Base-by-base conservation (phyloP, 2,113 vertebrate species). In the Tauraco erythrolophus region DNA sequence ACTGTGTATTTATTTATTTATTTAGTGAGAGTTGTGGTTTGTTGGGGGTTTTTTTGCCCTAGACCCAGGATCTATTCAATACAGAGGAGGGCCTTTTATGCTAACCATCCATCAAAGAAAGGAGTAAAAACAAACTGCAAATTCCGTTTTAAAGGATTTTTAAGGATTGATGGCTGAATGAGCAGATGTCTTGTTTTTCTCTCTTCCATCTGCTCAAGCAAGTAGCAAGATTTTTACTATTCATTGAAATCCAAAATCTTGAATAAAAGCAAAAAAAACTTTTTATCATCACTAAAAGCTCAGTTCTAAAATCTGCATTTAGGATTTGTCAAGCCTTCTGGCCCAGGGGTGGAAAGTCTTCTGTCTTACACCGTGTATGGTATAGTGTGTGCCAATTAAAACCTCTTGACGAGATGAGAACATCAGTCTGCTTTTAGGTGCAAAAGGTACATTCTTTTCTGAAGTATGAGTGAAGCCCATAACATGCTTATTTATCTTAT, bases 81-180 rank as follows among this genome's bases (percentile, higher is more conserved):
- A 76, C 27, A 93, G 56, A 83, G 22, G 14, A 28, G 33, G 54
- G 15, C 12, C 37, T 16, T 92, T 89, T 62, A 76, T 80, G n/a
- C 24, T 78, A 95, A 39, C 7, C 18, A 87, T 7, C 7, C 22
- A 17, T 84, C 2, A 4, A 11, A 83, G 11, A 83, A 88, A 86
- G 45, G 31, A 92, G 48, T 84, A 65, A 78, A 31, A 84, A 13
- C 25, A 80, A 79, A 46, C 18, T 4, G 5, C 31, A 74, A 64
- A 86, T 92, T 70, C 33, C 75, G 21, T 58, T 91, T 79, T 28
- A 65, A 95, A 31, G 6, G 22, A 37, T 69, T 95, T 95, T 91
- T 72, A 86, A 28, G 22, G 68, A 62, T 50, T 74, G 48, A 58
- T 75, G 27, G 9, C 14, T 76, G 31, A 87, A 82, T 46, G 27